phyloP scores from a whole-genome alignment of 37 sponge, comb jelly and placozoan genomes.

The Agelas oroides region DNA sequence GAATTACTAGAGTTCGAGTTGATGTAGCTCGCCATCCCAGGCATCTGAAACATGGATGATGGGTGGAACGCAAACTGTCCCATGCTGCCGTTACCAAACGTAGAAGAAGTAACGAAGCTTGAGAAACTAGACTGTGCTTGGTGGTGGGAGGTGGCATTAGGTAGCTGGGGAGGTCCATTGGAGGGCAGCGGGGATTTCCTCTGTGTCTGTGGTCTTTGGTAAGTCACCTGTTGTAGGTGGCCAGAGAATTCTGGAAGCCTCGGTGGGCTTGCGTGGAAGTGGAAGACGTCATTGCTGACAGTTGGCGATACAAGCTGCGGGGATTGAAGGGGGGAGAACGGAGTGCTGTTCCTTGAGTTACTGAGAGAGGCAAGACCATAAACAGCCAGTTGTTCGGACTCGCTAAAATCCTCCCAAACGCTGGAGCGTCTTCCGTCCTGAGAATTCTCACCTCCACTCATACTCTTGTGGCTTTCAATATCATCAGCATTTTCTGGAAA shows the following conservation, averaged over 20 bases:
- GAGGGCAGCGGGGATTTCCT: constrained; percentile 13
- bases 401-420: constrained; percentile 65
- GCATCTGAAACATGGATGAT: constrained; percentile 39
- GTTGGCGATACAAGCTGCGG: constrained; percentile 31
- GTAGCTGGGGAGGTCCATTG: not conserved
- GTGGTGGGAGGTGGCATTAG: not conserved
- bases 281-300: constrained; percentile 39
- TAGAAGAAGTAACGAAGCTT: not conserved
- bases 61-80: not conserved
- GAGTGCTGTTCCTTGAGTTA: constrained; percentile 38
- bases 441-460: constrained; percentile 5
- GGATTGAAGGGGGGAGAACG: constrained; percentile 47
- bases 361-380: constrained; percentile 57
- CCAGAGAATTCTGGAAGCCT: constrained; percentile 17
- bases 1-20: constrained; percentile 40
- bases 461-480: constrained; percentile 1
- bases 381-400: constrained; percentile 65
- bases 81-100: not conserved
- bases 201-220: constrained; percentile 22
- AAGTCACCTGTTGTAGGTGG: not conserved
- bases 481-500: constrained; percentile 8
- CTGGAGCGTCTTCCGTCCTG: constrained; percentile 24
- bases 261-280: constrained; percentile 22
- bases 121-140: not conserved
- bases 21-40: constrained; percentile 6